Conservation (phyloP, 2,797 vertebrate species). For the Onychomys arenicola region DNA sequence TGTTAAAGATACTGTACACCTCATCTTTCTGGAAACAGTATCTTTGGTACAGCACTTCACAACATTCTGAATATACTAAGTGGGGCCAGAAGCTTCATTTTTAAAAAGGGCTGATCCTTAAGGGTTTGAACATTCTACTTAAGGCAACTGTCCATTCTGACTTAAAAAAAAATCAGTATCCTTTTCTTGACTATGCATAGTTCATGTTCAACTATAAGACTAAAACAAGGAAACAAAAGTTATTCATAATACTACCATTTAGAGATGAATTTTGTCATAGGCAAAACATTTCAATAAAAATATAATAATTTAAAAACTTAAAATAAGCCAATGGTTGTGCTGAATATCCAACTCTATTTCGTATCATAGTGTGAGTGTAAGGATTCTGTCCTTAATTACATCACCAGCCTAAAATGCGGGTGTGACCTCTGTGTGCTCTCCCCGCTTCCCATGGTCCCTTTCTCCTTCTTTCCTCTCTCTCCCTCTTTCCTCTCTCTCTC, state of each 20-base stretch:
- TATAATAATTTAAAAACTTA: neutral
- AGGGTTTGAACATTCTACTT: conserved; percentile 10
- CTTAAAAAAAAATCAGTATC: neutral
- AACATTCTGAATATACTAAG: neutral
- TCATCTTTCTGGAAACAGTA: conserved; percentile 40
- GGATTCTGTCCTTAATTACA: no score
- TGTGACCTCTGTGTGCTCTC: no score
- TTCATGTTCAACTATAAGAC: conserved; percentile 25
- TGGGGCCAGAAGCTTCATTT: conserved; percentile 14
- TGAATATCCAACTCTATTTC: conserved; percentile 2
- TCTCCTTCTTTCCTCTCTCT: no score
- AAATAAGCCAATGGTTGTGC: neutral
- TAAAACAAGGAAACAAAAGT: conserved; percentile 32
- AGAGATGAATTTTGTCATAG: conserved; percentile 23
- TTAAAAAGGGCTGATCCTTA: conserved; percentile 25
- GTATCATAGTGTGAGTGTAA: neutral
- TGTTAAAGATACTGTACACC: conserved; percentile 12
- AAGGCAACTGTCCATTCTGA: neutral
- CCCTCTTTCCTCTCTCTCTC: no score
- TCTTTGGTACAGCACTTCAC: neutral
- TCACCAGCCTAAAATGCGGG: no score
- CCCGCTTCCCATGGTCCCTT: no score
- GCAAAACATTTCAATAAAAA: conserved; percentile 55
- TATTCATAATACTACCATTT: neutral
- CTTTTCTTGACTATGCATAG: conserved; percentile 21